Evolutionary conservation across 2,797 vertebrate genomes (phyloP).

Genomic region (Sebastes vulpes): DNA sequence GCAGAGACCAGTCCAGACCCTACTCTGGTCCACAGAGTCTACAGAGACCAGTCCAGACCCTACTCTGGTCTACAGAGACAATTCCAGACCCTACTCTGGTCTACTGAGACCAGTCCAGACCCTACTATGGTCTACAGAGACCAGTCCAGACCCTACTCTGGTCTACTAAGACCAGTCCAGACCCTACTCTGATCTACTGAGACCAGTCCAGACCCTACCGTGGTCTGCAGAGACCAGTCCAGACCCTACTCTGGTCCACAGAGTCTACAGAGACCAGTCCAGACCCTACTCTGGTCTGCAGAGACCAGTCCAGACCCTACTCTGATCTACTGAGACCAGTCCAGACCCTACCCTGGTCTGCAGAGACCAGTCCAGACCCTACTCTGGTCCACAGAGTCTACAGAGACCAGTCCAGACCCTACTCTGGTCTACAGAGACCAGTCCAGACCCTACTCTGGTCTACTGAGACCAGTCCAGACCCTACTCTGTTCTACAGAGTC

Average conservation of each 20-base stretch:
- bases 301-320: not conserved
- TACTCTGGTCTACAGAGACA: too few species aligned
- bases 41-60: not conserved
- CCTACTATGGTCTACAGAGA: not conserved
- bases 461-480: too few species aligned
- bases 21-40: too few species aligned
- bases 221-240: too few species aligned
- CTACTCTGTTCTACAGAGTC: too few species aligned
- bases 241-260: not conserved
- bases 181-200: not conserved
- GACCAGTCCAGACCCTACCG: not conserved
- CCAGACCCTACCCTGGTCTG: too few species aligned
- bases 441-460: too few species aligned
- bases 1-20: not conserved
- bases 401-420: too few species aligned
- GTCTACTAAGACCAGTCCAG: not conserved
- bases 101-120: not conserved
- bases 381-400: too few species aligned
- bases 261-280: not conserved
- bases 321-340: too few species aligned
- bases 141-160: not conserved
- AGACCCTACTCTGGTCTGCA: not conserved
- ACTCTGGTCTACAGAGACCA: too few species aligned
- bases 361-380: too few species aligned
- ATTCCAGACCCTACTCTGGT: not conserved